A percentile compares a stretch with the other conserved stretches of the same genome.
phyloP scores from a whole-genome alignment of 2,113 vertebrate genomes.

The Xenus cinereus region DNA sequence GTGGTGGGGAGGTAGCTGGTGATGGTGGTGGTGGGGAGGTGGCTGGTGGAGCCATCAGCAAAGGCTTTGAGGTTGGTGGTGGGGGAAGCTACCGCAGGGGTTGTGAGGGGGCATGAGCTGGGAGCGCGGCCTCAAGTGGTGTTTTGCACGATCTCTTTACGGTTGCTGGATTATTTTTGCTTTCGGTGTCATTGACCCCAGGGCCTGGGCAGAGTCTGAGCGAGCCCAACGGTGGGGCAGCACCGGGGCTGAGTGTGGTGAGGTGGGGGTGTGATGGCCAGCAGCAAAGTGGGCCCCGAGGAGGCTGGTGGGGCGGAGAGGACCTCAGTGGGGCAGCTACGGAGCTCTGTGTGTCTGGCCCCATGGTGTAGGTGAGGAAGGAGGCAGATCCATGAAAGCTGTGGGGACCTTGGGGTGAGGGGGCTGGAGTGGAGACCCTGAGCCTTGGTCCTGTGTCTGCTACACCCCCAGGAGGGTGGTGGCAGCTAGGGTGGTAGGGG shows the following conservation, averaged over 20 bases:
- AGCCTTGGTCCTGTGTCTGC: fast-evolving
- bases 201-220: background rate
- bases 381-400: background rate
- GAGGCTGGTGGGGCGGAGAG: background rate
- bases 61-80: background rate
- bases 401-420: background rate
- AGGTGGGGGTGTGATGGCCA: background rate
- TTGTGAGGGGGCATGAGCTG: background rate
- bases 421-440: background rate
- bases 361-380: fast-evolving
- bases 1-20: background rate
- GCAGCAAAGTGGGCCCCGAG: background rate
- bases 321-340: fast-evolving
- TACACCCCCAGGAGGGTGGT: fast-evolving
- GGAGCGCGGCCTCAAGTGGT: fast-evolving
- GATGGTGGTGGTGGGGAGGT: background rate
- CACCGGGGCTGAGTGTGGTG: fast-evolving
- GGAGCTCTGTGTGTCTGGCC: fast-evolving
- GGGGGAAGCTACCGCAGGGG: background rate
- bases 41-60: background rate
- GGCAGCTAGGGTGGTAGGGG: background rate
- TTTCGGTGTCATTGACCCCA: background rate
- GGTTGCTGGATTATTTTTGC: background rate
- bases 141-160: fast-evolving
- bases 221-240: fast-evolving